Evolutionary conservation across 1,140 invertebrate genomes (phyloP), one percentile per base, ranked within the genome.

Genomic region (Cardiocondyla obscurior): DNA sequence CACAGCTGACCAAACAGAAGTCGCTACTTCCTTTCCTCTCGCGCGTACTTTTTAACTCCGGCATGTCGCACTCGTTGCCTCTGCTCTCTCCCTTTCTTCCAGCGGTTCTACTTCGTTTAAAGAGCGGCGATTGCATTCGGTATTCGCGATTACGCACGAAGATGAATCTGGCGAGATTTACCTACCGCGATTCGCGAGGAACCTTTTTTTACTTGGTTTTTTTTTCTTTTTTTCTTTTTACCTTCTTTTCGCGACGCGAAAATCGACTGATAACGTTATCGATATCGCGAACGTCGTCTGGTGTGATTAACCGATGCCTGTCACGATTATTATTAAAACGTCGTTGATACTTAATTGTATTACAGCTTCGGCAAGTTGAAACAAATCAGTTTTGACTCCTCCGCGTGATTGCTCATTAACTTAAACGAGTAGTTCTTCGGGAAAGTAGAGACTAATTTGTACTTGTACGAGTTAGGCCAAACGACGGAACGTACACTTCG

Each of bases 381-480:
- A 53, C 62, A 12, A 67, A 69, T 62, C 33, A 33, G 33, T 67
- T 33, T 65, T 79, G 16, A 16, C 19, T 53, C 4, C 36, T 28
- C 19, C 19, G n/a, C 33, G 6, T 28, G 58, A 69, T 55, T 65
- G 39, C 16, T 53, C 60, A 14, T 44, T 53, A 53, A 67, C 25
- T 62, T 67, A 69, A 79, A 79, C 10, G 62, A 77, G 22, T 74
- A 74, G 22, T 65, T 28, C 14, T 53, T 76, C 57, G 12, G 53
- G 60, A 28, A 62, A 39, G 12, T 77, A 77, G 74, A 65, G 30
- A 39, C 74, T 67, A 67, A 67, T 77, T 77, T 77, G 74, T 77
- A 77, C 74, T n/a, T 77, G 28, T 77, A 77, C 28, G 62, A 69
- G 46, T 79, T 79, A 79, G 74, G 62, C 74, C 74, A 69, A 69